Evolutionary conservation across 2,797 vertebrate genomes (phyloP).

Genomic region (Sternotherus odoratus): DNA sequence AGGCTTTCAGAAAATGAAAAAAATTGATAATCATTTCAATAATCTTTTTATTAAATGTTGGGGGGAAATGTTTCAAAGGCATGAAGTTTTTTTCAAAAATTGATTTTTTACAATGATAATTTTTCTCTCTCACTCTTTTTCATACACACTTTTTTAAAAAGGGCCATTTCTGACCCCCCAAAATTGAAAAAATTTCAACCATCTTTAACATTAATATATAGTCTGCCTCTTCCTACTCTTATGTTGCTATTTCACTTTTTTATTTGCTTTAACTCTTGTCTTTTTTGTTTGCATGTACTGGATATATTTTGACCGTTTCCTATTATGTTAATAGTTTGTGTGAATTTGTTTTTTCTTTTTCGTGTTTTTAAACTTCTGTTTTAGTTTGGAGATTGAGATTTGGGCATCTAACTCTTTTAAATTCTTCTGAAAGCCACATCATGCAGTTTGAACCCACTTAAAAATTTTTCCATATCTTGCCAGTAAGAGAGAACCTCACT

Average conservation of each 20-base stretch:
- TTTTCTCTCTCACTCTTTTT: too few species aligned
- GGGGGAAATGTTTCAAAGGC: background rate
- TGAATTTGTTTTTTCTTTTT: background rate
- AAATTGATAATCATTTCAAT: background rate
- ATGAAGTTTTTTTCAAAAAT: background rate
- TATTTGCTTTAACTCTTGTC: background rate
- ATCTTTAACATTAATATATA: slow-evolving; percentile 32
- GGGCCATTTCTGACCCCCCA: background rate
- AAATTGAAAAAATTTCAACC: background rate
- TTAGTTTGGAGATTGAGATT: background rate
- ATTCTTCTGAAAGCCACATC: background rate
- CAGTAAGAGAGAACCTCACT: background rate
- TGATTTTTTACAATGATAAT: background rate
- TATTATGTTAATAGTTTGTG: background rate
- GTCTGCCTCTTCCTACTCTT: slow-evolving; percentile 13
- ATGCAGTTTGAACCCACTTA: background rate
- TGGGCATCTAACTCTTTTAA: background rate
- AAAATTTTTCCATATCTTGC: background rate
- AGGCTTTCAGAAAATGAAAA: background rate
- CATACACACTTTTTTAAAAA: background rate
- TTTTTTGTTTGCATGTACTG: background rate
- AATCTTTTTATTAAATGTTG: background rate
- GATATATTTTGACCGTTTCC: slow-evolving; percentile 54
- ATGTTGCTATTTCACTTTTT: slow-evolving; percentile 24
- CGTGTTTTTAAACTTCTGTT: slow-evolving; percentile 15